Conservation (phyloP, 2,888 invertebrate species). For the Acanthosepion lycidas region DNA sequence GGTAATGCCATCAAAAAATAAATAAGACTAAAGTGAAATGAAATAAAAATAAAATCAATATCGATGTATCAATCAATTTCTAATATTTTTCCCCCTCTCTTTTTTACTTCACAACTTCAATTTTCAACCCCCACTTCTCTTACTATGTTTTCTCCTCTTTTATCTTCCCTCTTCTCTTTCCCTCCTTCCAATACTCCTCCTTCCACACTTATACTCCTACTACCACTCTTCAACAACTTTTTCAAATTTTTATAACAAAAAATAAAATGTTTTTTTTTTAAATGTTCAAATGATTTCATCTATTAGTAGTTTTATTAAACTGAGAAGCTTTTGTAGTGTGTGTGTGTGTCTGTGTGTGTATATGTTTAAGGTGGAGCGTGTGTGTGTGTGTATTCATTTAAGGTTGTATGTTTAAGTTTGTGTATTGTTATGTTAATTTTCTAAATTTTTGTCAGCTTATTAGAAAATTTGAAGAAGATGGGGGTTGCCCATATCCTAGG, state of each 20-base stretch:
- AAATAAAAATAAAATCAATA: conserved; percentile 33
- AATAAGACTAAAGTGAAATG: conserved; percentile 15
- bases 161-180: not conserved
- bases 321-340: not conserved
- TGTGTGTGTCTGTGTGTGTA: not conserved
- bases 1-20: not conserved
- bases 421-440: not conserved
- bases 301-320: conserved; percentile 11
- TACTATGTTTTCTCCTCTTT: not conserved
- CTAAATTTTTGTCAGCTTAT: not conserved
- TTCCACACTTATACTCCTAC: not conserved
- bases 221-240: not conserved
- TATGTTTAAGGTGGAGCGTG: no score
- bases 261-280: not conserved
- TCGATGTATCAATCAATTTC: conserved; percentile 33
- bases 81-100: not conserved
- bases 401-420: no score
- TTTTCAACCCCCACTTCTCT: not conserved
- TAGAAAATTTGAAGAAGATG: not conserved
- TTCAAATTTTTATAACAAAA: not conserved
- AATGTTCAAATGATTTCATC: conserved; percentile 1
- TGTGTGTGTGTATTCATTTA: no score
- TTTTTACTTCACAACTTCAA: not conserved
- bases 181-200: not conserved
- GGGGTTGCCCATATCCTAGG: not conserved